Conservation (phyloP, 2,888 invertebrate species). For the Deroplatys truncata region DNA sequence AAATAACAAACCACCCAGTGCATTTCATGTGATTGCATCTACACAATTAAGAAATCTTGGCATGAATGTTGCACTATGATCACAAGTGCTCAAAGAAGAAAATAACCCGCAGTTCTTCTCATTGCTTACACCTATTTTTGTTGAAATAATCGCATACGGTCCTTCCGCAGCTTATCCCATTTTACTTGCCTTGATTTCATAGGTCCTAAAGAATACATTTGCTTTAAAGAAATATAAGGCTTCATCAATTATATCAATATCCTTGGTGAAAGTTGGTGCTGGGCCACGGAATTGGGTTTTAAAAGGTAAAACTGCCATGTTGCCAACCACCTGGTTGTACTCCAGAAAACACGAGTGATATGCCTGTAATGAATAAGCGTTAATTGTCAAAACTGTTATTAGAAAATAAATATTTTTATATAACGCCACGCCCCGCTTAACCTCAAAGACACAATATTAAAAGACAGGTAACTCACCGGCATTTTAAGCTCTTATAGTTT, state of each 20-base stretch:
- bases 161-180: background rate
- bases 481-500: background rate
- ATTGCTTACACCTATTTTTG: no score
- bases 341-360: conserved; percentile 90
- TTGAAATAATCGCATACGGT: no score
- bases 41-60: no score
- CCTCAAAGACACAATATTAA: background rate
- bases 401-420: background rate
- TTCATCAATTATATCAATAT: conserved; percentile 93
- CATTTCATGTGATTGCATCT: no score
- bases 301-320: conserved; percentile 88
- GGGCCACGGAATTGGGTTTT: conserved; percentile 90
- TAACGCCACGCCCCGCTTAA: background rate
- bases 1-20: no score
- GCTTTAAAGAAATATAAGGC: conserved; percentile 96
- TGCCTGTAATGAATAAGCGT: conserved; percentile 56
- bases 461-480: background rate
- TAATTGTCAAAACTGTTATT: background rate
- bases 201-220: conserved; percentile 97
- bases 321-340: conserved; percentile 73
- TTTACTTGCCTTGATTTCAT: conserved; percentile 86
- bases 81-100: no score
- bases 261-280: conserved; percentile 66
- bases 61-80: no score
- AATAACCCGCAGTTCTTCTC: no score